These are phyloP conservation scores for Polydesmus complanatus DNA, from an alignment of 2,888 invertebrate species.

Conservation along the genomic window DNA sequence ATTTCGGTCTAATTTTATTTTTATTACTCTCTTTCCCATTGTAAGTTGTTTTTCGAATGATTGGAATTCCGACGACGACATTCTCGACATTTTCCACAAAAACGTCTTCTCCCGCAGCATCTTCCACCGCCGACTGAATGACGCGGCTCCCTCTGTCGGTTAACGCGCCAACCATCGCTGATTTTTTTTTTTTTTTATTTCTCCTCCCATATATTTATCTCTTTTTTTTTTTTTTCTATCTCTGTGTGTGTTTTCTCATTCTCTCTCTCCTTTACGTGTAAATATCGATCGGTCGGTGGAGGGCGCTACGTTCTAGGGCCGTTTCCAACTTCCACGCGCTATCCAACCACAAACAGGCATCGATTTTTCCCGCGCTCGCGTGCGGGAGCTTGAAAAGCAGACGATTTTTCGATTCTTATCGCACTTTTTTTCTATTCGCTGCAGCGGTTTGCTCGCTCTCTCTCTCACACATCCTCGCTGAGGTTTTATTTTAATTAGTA, in stretches of 20 bases:
- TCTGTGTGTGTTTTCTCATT: too few species aligned
- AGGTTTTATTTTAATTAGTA: neutral
- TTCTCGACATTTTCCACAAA: neutral
- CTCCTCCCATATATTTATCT: neutral
- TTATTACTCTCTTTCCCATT: neutral
- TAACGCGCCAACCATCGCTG: neutral
- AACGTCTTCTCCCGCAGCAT: too few species aligned
- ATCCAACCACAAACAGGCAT: neutral
- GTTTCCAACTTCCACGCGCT: neutral
- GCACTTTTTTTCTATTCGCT: neutral
- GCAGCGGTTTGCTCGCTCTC: neutral
- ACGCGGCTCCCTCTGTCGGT: neutral
- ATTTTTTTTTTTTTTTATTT: neutral
- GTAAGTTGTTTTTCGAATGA: neutral
- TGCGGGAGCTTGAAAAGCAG: neutral
- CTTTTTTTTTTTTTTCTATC: neutral
- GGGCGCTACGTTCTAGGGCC: neutral
- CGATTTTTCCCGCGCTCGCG: neutral
- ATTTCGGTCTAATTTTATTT: neutral
- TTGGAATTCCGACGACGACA: neutral
- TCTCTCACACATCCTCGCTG: neutral
- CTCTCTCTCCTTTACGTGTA: too few species aligned
- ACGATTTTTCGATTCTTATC: neutral
- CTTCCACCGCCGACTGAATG: too few species aligned
- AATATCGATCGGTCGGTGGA: neutral